A percentile compares a stretch with the other conserved stretches of the same genome.
phyloP scores from a whole-genome alignment of 2,888 invertebrate species.

The Dasysyrphus tricinctus region DNA sequence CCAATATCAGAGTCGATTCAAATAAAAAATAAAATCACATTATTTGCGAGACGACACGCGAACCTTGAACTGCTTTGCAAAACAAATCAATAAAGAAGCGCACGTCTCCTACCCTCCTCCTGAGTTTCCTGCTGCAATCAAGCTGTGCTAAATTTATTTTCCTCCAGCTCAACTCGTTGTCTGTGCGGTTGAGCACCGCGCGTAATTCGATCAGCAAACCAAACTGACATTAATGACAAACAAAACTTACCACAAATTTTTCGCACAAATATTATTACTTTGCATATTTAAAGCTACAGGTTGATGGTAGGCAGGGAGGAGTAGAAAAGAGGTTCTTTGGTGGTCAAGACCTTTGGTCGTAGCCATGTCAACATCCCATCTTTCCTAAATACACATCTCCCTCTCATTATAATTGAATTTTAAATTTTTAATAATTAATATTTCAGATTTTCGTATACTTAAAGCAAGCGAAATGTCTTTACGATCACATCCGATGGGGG shows the following conservation, averaged over 20 bases:
- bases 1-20: constrained; percentile 61
- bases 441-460: constrained; percentile 71
- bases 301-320: neutral
- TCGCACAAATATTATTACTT: constrained; percentile 51
- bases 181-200: constrained; percentile 43
- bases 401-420: neutral
- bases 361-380: neutral
- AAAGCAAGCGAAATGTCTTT: constrained; percentile 88
- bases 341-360: neutral
- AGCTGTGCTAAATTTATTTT: constrained; percentile 28
- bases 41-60: constrained; percentile 35
- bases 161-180: constrained; percentile 19
- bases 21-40: constrained; percentile 11
- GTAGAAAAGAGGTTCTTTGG: neutral
- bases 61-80: constrained; percentile 67
- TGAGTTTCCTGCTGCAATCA: neutral
- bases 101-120: neutral
- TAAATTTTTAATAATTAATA: constrained; percentile 64
- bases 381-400: neutral
- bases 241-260: constrained; percentile 50
- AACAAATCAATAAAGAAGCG: constrained; percentile 43
- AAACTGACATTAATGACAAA: constrained; percentile 52
- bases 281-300: neutral
- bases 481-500: constrained; percentile 92
- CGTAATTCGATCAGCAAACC: constrained; percentile 49